phyloP scores from a whole-genome alignment of 2,113 vertebrate species.

The Amazona vittata region DNA sequence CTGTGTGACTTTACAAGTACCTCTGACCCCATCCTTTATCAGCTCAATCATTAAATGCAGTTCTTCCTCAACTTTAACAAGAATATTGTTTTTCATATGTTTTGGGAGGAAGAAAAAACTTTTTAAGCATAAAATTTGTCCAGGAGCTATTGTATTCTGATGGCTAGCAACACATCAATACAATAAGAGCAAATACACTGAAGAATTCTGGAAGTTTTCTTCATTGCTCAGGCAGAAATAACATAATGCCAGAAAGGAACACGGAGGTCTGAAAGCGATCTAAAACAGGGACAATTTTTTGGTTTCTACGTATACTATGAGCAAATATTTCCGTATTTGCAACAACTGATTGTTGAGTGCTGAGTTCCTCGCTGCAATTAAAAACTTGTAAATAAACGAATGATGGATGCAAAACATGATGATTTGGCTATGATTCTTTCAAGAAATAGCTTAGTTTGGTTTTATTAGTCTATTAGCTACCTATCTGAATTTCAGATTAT shows the following conservation, averaged over 20 bases:
- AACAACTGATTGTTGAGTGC: background rate
- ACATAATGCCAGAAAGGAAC: background rate
- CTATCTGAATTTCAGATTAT: background rate
- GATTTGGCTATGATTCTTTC: background rate
- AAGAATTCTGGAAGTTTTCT: background rate
- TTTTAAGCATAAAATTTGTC: background rate
- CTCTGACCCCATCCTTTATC: background rate
- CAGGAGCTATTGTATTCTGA: background rate
- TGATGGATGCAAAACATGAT: background rate
- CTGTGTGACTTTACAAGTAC: background rate
- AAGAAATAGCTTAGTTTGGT: background rate
- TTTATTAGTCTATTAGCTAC: background rate
- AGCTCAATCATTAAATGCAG: background rate
- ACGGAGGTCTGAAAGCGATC: background rate
- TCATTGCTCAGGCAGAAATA: background rate
- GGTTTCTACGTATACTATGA: background rate
- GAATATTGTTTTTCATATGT: background rate
- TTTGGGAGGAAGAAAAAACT: background rate
- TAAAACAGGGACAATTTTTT: background rate
- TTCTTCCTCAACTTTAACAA: background rate
- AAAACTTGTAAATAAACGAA: background rate
- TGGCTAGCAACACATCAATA: background rate
- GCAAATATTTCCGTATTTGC: background rate
- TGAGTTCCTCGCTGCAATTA: background rate
- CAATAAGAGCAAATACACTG: background rate